Evolutionary conservation across 1,140 invertebrate genomes (phyloP).

Genomic region (Euwallacea similis): DNA sequence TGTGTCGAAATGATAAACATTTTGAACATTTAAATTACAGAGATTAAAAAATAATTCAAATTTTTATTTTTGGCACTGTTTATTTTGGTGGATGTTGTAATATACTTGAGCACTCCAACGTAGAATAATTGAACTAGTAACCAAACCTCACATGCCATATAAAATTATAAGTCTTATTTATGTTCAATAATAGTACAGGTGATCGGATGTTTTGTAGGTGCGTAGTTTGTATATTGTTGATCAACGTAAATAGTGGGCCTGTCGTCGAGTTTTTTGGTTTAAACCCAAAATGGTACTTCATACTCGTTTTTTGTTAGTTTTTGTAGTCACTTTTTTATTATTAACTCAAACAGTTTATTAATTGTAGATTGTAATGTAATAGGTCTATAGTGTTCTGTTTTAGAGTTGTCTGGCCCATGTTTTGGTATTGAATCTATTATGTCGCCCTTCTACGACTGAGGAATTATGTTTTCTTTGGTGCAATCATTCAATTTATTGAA

Average conservation of each 20-base stretch:
- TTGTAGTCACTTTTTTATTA: background rate
- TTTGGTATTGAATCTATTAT: background rate
- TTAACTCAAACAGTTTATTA: background rate
- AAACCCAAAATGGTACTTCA: background rate
- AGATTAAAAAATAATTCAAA: no score
- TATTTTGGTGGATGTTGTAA: no score
- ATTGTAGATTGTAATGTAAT: background rate
- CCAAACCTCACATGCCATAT: background rate
- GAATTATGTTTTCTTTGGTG: background rate
- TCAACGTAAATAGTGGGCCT: background rate
- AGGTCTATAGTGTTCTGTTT: background rate
- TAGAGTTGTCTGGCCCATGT: background rate
- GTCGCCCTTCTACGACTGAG: background rate
- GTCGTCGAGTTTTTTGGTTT: background rate
- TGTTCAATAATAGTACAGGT: background rate
- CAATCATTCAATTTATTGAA: background rate
- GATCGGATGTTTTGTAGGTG: background rate
- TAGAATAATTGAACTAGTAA: background rate
- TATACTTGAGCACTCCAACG: background rate
- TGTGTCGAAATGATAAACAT: no score
- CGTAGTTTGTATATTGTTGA: background rate
- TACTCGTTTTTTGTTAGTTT: background rate
- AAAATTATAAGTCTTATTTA: background rate
- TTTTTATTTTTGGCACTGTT: no score
- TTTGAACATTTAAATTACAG: no score